Percentiles rank a stretch among this genome's conserved stretches.
Evolutionary conservation across 64 coral and sea anemone species (phyloP).

Genomic region (Orbicella faveolata): DNA sequence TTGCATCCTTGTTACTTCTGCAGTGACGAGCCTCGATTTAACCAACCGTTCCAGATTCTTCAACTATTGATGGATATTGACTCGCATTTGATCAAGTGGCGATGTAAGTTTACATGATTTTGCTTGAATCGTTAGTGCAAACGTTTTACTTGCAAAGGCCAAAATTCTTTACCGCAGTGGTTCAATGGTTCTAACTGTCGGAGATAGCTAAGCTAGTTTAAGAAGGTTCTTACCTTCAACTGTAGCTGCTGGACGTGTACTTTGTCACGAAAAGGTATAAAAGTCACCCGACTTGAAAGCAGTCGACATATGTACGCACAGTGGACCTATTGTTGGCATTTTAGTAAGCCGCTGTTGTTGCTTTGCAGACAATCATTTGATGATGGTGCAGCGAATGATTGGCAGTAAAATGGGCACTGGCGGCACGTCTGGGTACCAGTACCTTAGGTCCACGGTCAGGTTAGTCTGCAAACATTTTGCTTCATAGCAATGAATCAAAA

Average conservation of each 20-base stretch:
- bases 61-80: slow-evolving; percentile 97
- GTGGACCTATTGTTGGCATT: background rate
- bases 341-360: background rate
- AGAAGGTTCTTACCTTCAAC: too few species aligned
- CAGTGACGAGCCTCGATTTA: slow-evolving; percentile 76
- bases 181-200: too few species aligned
- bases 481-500: too few species aligned
- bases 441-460: slow-evolving; percentile 89
- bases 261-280: too few species aligned
- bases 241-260: too few species aligned
- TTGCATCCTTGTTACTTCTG: background rate
- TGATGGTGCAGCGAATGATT: slow-evolving; percentile 95
- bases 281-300: too few species aligned
- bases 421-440: slow-evolving; percentile 93
- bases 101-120: slow-evolving; percentile 70
- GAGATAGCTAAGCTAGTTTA: too few species aligned
- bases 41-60: slow-evolving; percentile 93
- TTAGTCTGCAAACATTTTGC: slow-evolving; percentile 8
- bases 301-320: background rate
- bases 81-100: slow-evolving; percentile 90
- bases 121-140: too few species aligned
- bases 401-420: slow-evolving; percentile 92
- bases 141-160: too few species aligned
- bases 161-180: too few species aligned
- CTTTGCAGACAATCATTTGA: slow-evolving; percentile 84